phyloP scores from a whole-genome alignment of 1,140 invertebrate species.

The Helicoverpa armigera region DNA sequence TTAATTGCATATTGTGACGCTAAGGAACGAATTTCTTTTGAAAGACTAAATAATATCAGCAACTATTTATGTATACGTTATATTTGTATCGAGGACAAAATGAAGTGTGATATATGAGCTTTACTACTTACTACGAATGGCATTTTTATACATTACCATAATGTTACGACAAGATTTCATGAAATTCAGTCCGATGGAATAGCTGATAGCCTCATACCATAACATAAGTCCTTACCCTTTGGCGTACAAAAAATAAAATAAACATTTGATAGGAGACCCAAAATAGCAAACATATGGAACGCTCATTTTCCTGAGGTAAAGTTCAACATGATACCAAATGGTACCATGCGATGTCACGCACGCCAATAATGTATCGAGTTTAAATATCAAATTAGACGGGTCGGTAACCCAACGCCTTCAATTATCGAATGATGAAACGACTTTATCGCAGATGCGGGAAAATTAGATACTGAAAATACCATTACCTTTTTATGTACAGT shows the following conservation, averaged over 20 bases:
- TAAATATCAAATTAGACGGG: constrained; percentile 22
- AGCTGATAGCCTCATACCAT: background rate
- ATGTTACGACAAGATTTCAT: background rate
- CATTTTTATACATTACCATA: background rate
- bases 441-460: background rate
- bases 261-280: background rate
- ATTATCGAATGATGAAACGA: background rate
- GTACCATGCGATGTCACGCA: constrained; percentile 18
- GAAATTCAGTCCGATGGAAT: background rate
- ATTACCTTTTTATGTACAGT: too few relatives aligned
- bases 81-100: constrained; percentile 7
- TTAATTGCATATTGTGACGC: background rate
- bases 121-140: background rate
- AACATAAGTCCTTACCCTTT: background rate
- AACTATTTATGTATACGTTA: background rate
- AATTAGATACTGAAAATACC: background rate
- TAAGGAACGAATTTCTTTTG: constrained; percentile 13
- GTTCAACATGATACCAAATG: background rate
- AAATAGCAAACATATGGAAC: constrained; percentile 25
- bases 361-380: constrained; percentile 33
- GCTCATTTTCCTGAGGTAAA: constrained; percentile 23
- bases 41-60: constrained; percentile 14
- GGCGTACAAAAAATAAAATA: too few relatives aligned
- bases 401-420: background rate
- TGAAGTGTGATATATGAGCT: background rate